A percentile compares a stretch with the other conserved stretches of the same genome.
Evolutionary conservation across 2,113 vertebrate genomes (phyloP).

Genomic region (Prionailurus viverrinus): DNA sequence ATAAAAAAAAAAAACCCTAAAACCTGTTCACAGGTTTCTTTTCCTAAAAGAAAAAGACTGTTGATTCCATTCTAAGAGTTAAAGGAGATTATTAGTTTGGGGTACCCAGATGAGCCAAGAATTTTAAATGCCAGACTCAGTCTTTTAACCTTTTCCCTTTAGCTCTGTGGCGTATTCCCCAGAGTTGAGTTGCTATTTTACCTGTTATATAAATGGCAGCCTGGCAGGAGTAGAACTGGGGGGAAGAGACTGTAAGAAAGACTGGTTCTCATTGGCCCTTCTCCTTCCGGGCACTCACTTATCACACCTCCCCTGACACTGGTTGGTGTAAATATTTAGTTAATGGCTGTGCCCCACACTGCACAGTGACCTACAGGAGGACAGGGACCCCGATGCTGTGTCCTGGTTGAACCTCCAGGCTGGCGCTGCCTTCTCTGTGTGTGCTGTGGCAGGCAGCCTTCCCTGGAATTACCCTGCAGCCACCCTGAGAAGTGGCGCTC

Average conservation of each 20-base stretch:
- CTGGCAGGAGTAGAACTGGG: not conserved
- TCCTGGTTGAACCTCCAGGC: not conserved
- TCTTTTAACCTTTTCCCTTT: not conserved
- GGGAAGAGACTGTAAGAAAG: not conserved
- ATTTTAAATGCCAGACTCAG: not conserved
- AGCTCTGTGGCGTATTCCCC: not conserved
- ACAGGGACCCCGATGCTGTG: not conserved
- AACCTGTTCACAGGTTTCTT: not conserved
- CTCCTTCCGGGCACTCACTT: not conserved
- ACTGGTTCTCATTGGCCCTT: not conserved
- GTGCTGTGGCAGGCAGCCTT: not conserved
- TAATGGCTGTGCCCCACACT: not conserved
- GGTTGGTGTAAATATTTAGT: conserved; percentile 31
- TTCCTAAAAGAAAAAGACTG: not conserved
- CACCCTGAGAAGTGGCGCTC: rapidly evolving
- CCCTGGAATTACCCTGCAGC: no score
- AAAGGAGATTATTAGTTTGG: not conserved
- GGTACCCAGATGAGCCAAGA: not conserved
- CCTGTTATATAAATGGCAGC: conserved; percentile 15
- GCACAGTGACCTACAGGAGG: not conserved
- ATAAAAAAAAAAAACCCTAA: not conserved
- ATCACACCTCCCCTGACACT: not conserved
- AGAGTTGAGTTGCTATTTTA: not conserved
- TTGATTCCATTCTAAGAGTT: not conserved
- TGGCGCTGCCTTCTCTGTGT: not conserved